Evolutionary conservation across 2,113 vertebrate species (phyloP).

Genomic region (Vanacampus margaritifer): DNA sequence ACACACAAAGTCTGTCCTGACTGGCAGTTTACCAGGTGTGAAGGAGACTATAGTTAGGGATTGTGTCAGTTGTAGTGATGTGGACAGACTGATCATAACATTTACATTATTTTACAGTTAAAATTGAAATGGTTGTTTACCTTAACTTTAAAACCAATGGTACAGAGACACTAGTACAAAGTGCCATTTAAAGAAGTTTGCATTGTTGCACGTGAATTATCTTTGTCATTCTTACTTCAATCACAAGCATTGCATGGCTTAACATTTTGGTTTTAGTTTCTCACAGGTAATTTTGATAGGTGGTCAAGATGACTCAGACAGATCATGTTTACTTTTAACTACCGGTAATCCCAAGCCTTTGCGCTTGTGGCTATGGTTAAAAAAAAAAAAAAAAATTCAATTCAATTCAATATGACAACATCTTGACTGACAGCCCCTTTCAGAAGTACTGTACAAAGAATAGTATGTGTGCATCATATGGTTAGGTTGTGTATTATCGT

Average conservation of each 20-base stretch:
- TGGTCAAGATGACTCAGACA: slow-evolving; percentile 11
- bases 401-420: too few species aligned
- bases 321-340: slow-evolving; percentile 32
- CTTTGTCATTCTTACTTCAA: slow-evolving; percentile 18
- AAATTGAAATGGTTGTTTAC: background rate
- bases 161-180: background rate
- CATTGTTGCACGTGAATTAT: slow-evolving; percentile 1
- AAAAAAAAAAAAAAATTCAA: slow-evolving; percentile 8
- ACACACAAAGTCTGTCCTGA: slow-evolving; percentile 2
- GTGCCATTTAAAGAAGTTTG: background rate
- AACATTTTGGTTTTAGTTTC: slow-evolving; percentile 32
- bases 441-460: too few species aligned
- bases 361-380: slow-evolving; percentile 6
- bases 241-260: slow-evolving; percentile 11
- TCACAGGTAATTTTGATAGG: slow-evolving; percentile 18
- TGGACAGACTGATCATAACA: background rate
- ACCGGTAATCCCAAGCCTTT: slow-evolving; percentile 17
- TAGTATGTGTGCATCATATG: too few species aligned
- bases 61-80: background rate
- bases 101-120: background rate
- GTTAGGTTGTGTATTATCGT: too few species aligned
- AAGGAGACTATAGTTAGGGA: background rate
- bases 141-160: background rate
- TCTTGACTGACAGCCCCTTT: too few species aligned
- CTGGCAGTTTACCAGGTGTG: slow-evolving; percentile 4